Evolutionary conservation across 2,113 vertebrate genomes (phyloP), one percentile per base, ranked within the genome.

Genomic region (Lepus europaeus): DNA sequence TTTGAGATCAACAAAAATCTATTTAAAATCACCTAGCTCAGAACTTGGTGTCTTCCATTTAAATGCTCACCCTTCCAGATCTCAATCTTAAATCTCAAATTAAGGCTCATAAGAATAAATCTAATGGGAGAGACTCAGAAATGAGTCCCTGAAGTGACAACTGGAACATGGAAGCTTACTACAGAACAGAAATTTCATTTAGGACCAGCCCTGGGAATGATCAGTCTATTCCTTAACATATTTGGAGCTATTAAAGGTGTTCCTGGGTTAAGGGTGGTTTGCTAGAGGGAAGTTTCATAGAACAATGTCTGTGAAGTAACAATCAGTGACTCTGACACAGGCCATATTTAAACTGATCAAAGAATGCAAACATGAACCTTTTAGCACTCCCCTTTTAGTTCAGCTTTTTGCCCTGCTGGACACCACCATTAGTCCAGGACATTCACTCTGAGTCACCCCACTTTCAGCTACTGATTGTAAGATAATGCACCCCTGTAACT

Each of bases 391-490:
- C 19, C 17, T 59, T 0, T 14, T 68, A 64, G 0, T 92, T 53
- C 56, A 87, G 63, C 56, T 92, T 93, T 73, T 77, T 0, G 53
- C 13, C 17, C 4, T 69, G 22, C 9, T 8, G 1, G 91, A 1
- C 1, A 61, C 17, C 16, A 92, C 87, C 53, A 29, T 72, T 31
- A 2, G 90, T 92, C 29, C 2, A 66, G 31, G 94, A 72, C 0
- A 27, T 79, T 45, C 29, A 76, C 94, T 93, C 51, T 12, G 39
- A 63, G 94, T 90, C 79, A 2, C 23, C 10, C 81, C 83, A 78
- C 90, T 89, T 97, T 95, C 90, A 87, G 97, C 95, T 97, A 97
- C 97, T 96, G 97, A 98, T 98, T 56, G 93, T 88, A 89, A 96
- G 97, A 98, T 96, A 98, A 97, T 0, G 1, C 87, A 1, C 95